Evolutionary conservation across 2,113 vertebrate genomes (phyloP).

Genomic region (Pygoscelis adeliae): DNA sequence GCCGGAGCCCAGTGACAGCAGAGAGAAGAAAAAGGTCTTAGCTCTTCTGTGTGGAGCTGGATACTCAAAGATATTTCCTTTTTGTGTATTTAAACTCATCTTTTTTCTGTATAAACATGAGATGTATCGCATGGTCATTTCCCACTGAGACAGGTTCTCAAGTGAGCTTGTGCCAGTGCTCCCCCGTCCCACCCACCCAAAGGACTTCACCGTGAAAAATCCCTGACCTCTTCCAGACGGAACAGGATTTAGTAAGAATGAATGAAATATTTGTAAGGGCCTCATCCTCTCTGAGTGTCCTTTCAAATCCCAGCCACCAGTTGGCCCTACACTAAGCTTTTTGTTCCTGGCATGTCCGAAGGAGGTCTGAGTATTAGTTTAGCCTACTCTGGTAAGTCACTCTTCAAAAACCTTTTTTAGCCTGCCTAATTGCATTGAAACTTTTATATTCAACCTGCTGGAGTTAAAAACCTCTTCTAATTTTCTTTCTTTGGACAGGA

Average conservation of each 20-base stretch:
- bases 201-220: not conserved
- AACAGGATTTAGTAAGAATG: constrained; percentile 39
- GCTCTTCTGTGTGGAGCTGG: not conserved
- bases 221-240: not conserved
- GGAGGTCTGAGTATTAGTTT: not conserved
- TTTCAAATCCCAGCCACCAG: not conserved
- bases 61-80: not conserved
- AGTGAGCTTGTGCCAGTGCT: not conserved
- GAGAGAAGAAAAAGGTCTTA: not conserved
- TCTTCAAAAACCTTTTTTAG: not conserved
- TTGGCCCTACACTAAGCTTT: constrained; percentile 2
- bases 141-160: not conserved
- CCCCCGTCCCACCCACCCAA: not conserved
- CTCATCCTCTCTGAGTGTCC: not conserved
- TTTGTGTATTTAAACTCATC: not conserved
- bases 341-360: not conserved
- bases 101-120: not conserved
- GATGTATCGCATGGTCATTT: not conserved
- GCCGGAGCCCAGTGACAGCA: not conserved
- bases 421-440: not conserved
- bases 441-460: not conserved
- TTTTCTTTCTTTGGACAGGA: not conserved
- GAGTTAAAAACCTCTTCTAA: not conserved
- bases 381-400: not conserved
- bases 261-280: constrained; percentile 8